Percentiles rank a stretch among this genome's conserved stretches.
phyloP scores from a whole-genome alignment of 92 coral and sea anemone species.

The Palythoa grandiflora region DNA sequence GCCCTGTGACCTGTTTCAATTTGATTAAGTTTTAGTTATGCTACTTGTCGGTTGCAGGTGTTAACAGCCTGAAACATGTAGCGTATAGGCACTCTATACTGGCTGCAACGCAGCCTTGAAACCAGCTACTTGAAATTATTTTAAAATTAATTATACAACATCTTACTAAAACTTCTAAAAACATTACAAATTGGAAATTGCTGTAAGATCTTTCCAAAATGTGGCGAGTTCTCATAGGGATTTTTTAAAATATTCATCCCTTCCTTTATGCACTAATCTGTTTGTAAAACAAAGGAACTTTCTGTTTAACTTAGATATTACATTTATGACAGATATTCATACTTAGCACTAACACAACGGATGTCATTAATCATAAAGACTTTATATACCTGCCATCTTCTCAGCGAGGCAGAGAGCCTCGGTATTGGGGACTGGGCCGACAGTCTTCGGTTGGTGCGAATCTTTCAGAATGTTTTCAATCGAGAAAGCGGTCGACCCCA shows the following conservation, averaged over 20 bases:
- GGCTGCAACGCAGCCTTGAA: no score
- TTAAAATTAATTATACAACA: no score
- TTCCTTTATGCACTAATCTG: background rate
- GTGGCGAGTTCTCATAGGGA: no score
- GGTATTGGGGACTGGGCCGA: conserved; percentile 21
- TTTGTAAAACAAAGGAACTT: background rate
- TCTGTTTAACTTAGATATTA: conserved; percentile 1
- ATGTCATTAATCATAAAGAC: background rate
- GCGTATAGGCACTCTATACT: no score
- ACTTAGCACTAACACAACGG: background rate
- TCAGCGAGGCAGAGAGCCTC: conserved; percentile 88
- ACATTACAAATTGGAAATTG: no score
- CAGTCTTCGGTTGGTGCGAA: conserved; percentile 47
- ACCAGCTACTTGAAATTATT: no score
- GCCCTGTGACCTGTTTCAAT: no score
- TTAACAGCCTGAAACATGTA: no score
- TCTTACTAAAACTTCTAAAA: no score
- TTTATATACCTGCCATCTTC: conserved; percentile 85
- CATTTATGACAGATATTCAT: conserved; percentile 17
- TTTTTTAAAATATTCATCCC: background rate
- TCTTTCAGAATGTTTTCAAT: conserved; percentile 93
- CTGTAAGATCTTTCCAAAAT: no score
- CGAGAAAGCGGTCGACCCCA: conserved; percentile 65
- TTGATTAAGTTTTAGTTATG: no score
- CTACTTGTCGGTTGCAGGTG: no score